Conservation (phyloP, 2,113 vertebrate genomes). For the Zosterops hypoxanthus region DNA sequence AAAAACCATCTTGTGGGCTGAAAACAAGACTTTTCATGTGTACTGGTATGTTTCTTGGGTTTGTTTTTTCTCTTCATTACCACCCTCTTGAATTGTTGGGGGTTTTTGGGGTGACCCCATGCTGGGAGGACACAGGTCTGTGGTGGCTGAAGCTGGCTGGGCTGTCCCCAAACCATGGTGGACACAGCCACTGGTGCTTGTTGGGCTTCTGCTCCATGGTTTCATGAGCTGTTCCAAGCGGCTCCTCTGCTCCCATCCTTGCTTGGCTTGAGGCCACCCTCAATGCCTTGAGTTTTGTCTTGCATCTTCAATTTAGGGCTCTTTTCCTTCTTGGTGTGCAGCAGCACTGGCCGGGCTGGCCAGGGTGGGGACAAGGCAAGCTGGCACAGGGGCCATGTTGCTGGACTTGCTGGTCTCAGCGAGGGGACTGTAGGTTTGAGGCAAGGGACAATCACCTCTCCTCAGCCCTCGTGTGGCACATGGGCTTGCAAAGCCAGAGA, state of each 20-base stretch:
- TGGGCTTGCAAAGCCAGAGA: not conserved
- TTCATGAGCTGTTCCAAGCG: not conserved
- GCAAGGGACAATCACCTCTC: not conserved
- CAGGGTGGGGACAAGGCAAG: not conserved
- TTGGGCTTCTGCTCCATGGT: not conserved
- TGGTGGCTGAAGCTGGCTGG: not conserved
- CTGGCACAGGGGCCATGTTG: accelerated
- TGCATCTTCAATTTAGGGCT: not conserved
- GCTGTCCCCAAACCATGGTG: not conserved
- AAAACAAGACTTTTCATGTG: not conserved
- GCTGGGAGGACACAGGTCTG: not conserved
- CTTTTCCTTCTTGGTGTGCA: not conserved
- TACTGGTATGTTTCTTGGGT: not conserved
- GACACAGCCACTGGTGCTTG: not conserved
- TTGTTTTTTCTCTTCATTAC: not conserved
- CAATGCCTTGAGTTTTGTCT: not conserved
- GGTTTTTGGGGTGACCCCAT: not conserved
- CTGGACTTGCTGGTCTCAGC: not conserved
- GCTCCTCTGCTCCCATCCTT: not conserved
- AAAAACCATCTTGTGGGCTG: not conserved
- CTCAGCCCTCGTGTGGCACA: not conserved
- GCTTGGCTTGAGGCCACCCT: not conserved
- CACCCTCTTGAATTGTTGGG: not conserved
- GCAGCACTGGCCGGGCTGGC: not conserved
- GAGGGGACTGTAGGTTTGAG: not conserved